Evolutionary conservation across 2,888 invertebrate species (phyloP).

Genomic region (Chrysina gloriosa): DNA sequence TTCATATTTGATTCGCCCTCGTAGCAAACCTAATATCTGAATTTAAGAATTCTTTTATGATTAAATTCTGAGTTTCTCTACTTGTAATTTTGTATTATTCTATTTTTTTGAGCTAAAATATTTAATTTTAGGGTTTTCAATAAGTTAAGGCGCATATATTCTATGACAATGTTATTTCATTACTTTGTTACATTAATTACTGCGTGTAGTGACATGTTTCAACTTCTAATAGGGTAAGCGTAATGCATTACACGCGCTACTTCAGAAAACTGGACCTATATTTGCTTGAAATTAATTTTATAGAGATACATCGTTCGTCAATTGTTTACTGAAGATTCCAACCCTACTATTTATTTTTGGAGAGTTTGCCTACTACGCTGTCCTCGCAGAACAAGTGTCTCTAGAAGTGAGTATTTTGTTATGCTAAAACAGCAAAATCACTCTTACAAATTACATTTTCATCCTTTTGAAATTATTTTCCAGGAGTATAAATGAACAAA

Average conservation of each 20-base stretch:
- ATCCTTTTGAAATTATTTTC: no score
- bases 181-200: constrained; percentile 14
- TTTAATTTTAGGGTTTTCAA: not conserved
- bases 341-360: not conserved
- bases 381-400: not conserved
- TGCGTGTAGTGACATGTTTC: not conserved
- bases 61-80: not conserved
- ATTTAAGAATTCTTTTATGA: not conserved
- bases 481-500: no score
- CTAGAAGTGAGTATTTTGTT: constrained; percentile 6
- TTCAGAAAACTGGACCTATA: not conserved
- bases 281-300: not conserved
- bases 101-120: not conserved
- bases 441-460: no score
- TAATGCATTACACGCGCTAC: no score
- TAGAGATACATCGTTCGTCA: not conserved
- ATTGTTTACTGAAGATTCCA: not conserved
- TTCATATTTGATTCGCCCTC: no score
- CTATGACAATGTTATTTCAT: constrained; percentile 6
- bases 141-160: not conserved
- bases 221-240: constrained; percentile 10
- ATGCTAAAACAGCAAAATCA: no score
- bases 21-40: no score
- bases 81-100: not conserved
- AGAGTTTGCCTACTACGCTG: constrained; percentile 3